Evolutionary conservation across 2,113 vertebrate genomes (phyloP).

Genomic region (Dipodomys ordii): DNA sequence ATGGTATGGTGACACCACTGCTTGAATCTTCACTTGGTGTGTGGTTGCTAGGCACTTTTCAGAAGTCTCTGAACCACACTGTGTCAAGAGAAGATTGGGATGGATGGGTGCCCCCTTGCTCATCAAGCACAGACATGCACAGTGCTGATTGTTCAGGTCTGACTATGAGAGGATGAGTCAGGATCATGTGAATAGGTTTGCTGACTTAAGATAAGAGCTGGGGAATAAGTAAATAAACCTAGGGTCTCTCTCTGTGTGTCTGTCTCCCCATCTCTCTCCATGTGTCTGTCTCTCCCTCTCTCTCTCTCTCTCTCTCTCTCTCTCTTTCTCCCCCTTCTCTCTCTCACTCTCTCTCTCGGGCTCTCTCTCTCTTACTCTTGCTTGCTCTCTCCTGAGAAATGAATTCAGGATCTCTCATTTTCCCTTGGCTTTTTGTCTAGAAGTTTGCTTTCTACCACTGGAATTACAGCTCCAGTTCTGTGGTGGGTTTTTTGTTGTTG

Average conservation of each 20-base stretch:
- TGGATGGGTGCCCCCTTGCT: not conserved
- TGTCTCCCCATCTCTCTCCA: not conserved
- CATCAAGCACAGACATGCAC: conserved; percentile 9
- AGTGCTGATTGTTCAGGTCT: not conserved
- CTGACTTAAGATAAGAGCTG: not conserved
- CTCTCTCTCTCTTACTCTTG: too few species aligned
- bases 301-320: too few species aligned
- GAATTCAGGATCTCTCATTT: too few species aligned
- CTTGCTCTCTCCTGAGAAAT: too few species aligned
- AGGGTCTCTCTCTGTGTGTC: not conserved
- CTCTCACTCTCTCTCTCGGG: too few species aligned
- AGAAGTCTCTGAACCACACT: not conserved
- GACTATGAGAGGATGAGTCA: not conserved
- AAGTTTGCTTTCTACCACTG: too few species aligned
- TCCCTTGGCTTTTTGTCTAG: too few species aligned
- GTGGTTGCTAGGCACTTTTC: not conserved
- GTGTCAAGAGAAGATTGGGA: not conserved
- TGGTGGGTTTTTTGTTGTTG: too few species aligned
- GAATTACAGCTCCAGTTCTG: too few species aligned
- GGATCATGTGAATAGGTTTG: not conserved
- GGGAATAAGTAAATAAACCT: conserved; percentile 45
- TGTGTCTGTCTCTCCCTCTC: not conserved
- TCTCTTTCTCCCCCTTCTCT: too few species aligned
- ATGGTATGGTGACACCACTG: not conserved
- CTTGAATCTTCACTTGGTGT: not conserved